Base-by-base conservation (phyloP, 2,113 vertebrate species). In the Takifugu flavidus region DNA sequence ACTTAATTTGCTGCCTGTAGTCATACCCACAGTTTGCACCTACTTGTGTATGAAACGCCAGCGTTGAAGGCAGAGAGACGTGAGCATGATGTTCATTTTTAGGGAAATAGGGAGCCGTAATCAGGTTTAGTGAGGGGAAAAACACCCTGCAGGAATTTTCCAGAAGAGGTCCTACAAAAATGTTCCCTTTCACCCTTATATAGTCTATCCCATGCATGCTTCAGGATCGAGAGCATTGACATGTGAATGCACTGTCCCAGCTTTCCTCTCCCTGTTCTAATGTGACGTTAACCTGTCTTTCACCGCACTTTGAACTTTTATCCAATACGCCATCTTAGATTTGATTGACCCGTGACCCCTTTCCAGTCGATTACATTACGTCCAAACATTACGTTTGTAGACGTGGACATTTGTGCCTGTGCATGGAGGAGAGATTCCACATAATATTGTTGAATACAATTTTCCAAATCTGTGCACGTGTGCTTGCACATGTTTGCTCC, bases 121-220 rank as follows among this genome's bases (percentile, higher is more conserved):
- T 52, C 15, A 29, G 20, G 6, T 25, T 53, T 60, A 51, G 55
- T 63, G 60, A 13, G 31, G 10, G 6, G 58, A 31, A 70, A 63
- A 29, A 68, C 7, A 39, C 6, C 6, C 34, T 67, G 51, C 2
- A 63, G 26, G 34, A 74, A 65, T 71, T 58, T 67, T 55, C 67
- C 46, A 53, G 72, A 72, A 59, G 59, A 27, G 62, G 65, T 74
- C 27, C 31, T 50, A 43, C 20, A 68, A 62, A 60, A 58, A 34
- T 57, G 28, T 56, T 14, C 34, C 64, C 59, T 50, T 55, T 14
- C 25, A 13, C 28, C 54, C 27, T 5, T n/a, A n/a, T 47, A 14
- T 5, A 15, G 8, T 67, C 31, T 60, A 3, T 59, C 61, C 67
- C 74, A 66, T 75, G 64, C 86, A 86, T 89, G 84, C 57, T 61